A percentile compares a stretch with the other conserved stretches of the same genome.
Conservation (phyloP, 2,113 vertebrate species). For the Furnarius figulus region DNA sequence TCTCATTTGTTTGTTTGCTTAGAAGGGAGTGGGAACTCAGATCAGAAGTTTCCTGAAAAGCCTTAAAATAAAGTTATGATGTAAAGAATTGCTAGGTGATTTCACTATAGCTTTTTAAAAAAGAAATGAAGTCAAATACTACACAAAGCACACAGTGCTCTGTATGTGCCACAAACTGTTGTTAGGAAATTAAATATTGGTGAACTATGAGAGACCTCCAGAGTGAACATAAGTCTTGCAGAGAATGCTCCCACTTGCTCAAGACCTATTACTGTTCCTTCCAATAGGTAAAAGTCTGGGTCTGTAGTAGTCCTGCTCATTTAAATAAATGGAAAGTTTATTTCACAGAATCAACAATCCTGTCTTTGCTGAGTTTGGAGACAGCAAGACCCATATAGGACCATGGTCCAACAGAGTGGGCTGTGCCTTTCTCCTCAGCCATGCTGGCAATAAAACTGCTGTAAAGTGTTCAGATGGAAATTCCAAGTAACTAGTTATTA, state of each 20-base stretch:
- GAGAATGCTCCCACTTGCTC: neutral
- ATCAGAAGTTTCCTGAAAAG: neutral
- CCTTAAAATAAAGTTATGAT: neutral
- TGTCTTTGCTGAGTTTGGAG: neutral
- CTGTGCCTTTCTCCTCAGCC: neutral
- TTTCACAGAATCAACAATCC: neutral
- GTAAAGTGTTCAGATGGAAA: neutral
- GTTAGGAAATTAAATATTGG: neutral
- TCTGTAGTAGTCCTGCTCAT: neutral
- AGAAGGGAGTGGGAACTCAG: neutral
- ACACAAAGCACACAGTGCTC: neutral
- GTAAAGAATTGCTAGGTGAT: neutral
- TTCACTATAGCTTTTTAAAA: neutral
- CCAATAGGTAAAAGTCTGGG: neutral
- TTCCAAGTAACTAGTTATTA: neutral
- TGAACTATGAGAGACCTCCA: neutral
- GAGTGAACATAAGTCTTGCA: neutral
- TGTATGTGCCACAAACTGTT: neutral
- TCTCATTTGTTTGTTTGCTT: neutral
- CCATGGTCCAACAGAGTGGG: neutral
- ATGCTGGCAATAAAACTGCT: neutral
- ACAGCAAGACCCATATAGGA: neutral
- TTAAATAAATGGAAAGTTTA: neutral
- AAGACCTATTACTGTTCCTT: neutral
- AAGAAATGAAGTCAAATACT: neutral